phyloP scores from a whole-genome alignment of 2,113 vertebrate genomes.

The Psammodynastes pulverulentus region DNA sequence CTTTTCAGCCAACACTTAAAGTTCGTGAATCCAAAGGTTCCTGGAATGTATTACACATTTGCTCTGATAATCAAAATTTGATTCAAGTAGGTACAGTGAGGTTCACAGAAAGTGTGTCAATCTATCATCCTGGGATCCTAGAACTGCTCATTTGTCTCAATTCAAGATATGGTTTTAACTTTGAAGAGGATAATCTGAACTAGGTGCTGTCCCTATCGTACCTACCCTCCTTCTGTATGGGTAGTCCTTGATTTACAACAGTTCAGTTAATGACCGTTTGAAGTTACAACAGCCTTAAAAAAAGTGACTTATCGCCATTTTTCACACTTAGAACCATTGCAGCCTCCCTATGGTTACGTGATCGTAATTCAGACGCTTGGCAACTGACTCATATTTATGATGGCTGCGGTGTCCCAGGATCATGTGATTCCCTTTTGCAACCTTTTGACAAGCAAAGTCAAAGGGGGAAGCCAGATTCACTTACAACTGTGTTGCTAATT shows the following conservation, averaged over 20 bases:
- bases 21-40: neutral
- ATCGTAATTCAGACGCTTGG: neutral
- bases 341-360: neutral
- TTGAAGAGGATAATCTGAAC: neutral
- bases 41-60: neutral
- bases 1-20: neutral
- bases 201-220: neutral
- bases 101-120: neutral
- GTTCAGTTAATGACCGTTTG: neutral
- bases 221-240: neutral
- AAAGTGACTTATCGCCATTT: neutral
- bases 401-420: neutral
- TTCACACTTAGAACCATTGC: neutral
- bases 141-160: neutral
- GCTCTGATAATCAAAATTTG: neutral
- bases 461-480: neutral
- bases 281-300: neutral
- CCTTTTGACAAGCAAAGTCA: neutral
- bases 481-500: neutral
- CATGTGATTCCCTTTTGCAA: neutral
- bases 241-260: neutral
- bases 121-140: neutral
- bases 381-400: neutral
- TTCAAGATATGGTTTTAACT: neutral
- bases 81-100: neutral